phyloP scores from a whole-genome alignment of 2,888 invertebrate genomes.

The Tetanocera ferruginea region DNA sequence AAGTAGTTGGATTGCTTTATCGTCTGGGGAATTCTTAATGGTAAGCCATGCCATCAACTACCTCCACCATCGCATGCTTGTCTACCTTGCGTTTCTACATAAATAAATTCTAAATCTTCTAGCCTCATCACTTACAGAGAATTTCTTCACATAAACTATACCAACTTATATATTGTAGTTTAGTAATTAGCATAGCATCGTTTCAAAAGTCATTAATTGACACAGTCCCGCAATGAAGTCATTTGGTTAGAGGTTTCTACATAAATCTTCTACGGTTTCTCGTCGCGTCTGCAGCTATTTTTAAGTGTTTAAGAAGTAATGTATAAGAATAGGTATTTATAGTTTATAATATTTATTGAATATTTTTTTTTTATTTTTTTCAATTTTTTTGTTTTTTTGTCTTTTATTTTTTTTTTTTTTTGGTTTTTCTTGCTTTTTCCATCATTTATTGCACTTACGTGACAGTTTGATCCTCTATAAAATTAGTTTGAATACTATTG shows the following conservation, averaged over 20 bases:
- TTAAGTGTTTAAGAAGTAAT: neutral
- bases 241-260: neutral
- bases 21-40: conserved; percentile 25
- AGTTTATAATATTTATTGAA: too few species aligned
- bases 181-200: too few species aligned
- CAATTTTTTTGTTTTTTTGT: too few species aligned
- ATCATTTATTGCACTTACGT: neutral
- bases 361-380: too few species aligned
- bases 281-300: neutral
- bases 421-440: too few species aligned
- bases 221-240: neutral
- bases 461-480: neutral
- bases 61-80: neutral
- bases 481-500: neutral
- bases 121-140: too few species aligned
- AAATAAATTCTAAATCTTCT: neutral
- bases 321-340: too few species aligned
- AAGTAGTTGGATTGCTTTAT: neutral
- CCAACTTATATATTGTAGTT: too few species aligned
- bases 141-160: too few species aligned
- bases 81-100: neutral
- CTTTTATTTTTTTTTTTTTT: too few species aligned
- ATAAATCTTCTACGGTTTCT: conserved; percentile 10
- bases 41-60: neutral
- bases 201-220: too few species aligned